Conservation (phyloP, 1,140 invertebrate genomes). For the Leptopilina clavipes region DNA sequence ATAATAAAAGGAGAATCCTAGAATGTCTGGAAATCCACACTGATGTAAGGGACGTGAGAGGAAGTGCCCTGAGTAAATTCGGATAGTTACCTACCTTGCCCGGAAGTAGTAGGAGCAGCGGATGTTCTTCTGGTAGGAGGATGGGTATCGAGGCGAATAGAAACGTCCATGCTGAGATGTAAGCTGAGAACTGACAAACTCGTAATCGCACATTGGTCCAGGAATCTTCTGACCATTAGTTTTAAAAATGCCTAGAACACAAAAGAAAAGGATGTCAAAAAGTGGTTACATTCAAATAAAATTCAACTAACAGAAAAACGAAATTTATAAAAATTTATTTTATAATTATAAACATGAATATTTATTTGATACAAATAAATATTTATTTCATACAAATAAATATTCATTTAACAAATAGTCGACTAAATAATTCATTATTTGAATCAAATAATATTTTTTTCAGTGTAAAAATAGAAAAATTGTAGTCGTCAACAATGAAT, state of each 20-base stretch:
- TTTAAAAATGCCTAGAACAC: constrained; percentile 82
- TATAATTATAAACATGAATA: too few relatives aligned
- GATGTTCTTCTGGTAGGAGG: constrained; percentile 87
- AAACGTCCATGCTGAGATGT: constrained; percentile 81
- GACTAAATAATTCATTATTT: too few relatives aligned
- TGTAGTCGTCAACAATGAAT: too few relatives aligned
- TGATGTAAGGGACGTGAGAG: constrained; percentile 37
- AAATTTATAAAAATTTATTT: too few relatives aligned
- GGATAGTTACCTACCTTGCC: constrained; percentile 78
- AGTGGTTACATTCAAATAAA: too few relatives aligned
- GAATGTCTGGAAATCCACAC: constrained; percentile 36
- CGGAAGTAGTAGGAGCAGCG: constrained; percentile 85
- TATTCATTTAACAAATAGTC: too few relatives aligned
- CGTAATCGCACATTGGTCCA: constrained; percentile 85
- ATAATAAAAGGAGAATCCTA: too few relatives aligned
- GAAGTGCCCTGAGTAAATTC: constrained; percentile 42
- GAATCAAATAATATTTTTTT: too few relatives aligned
- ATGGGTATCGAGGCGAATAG: constrained; percentile 89
- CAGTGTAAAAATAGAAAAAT: too few relatives aligned
- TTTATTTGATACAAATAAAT: too few relatives aligned
- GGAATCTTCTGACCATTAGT: constrained; percentile 82
- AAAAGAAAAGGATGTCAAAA: constrained; percentile 37
- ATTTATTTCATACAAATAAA: too few relatives aligned
- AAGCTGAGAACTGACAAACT: constrained; percentile 82
- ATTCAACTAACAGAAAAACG: too few relatives aligned